phyloP scores from a whole-genome alignment of 2,797 vertebrate genomes.

The Tadarida brasiliensis region DNA sequence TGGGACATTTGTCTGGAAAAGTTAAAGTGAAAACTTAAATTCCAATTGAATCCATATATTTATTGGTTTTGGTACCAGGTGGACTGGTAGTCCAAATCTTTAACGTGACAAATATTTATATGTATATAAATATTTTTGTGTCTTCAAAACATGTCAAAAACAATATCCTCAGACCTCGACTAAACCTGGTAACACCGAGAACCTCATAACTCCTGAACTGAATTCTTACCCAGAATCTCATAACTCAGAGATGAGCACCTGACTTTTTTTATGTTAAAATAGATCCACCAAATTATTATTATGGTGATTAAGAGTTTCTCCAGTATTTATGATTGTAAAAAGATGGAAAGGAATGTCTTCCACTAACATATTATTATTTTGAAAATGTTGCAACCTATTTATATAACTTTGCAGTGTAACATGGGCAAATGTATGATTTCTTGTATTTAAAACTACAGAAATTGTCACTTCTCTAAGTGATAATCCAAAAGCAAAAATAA shows the following conservation, averaged over 20 bases:
- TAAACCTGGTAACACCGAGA: background rate
- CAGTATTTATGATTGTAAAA: constrained; percentile 70
- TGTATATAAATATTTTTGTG: background rate
- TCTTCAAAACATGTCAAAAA: constrained; percentile 42
- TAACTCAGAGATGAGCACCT: background rate
- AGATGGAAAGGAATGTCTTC: constrained; percentile 10
- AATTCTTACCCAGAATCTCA: background rate
- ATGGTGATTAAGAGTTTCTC: constrained; percentile 2
- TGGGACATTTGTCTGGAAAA: constrained; percentile 68
- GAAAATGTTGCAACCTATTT: constrained; percentile 58
- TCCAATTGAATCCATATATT: background rate
- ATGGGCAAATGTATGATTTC: constrained; percentile 27
- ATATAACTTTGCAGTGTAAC: constrained; percentile 28
- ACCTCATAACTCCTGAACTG: background rate
- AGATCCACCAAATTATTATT: constrained; percentile 20
- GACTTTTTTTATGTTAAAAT: constrained; percentile 44
- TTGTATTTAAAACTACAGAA: background rate
- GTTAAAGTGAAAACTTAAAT: constrained; percentile 53
- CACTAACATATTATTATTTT: constrained; percentile 33
- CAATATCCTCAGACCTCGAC: background rate
- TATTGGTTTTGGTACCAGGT: constrained; percentile 7
- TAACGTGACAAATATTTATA: constrained; percentile 45
- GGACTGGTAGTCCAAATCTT: background rate
- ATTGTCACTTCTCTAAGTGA: background rate
- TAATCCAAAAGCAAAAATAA: constrained; percentile 31